phyloP scores from a whole-genome alignment of 2,113 vertebrate species.

The Forbesichthys agassizii region DNA sequence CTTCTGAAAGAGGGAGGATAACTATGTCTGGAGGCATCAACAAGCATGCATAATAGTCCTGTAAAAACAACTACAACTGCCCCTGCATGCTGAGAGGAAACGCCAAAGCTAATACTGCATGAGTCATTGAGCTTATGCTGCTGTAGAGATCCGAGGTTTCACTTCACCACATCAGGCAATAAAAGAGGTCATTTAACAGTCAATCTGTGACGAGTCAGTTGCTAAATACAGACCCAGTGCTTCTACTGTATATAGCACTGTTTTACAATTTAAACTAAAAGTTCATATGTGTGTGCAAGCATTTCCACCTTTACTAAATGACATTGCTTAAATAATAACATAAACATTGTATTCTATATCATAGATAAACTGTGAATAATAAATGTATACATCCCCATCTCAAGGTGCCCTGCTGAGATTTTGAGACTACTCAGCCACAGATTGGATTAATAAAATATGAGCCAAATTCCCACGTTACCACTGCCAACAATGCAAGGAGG shows the following conservation, averaged over 20 bases:
- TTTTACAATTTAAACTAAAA: constrained; percentile 8
- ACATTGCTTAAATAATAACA: too few species aligned
- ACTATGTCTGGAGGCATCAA: constrained; percentile 65
- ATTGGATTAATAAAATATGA: constrained; percentile 68
- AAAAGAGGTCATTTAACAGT: constrained; percentile 58
- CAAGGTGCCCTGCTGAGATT: constrained; percentile 57
- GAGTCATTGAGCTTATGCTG: constrained; percentile 59
- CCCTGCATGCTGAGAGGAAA: constrained; percentile 53
- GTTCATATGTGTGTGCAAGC: constrained; percentile 19
- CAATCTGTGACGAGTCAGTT: constrained; percentile 41
- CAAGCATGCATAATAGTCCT: constrained; percentile 65
- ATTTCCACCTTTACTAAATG: too few species aligned
- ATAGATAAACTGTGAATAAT: constrained; percentile 56
- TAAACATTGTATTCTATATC: neutral
- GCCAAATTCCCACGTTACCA: constrained; percentile 56
- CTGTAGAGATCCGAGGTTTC: constrained; percentile 50
- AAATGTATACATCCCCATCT: constrained; percentile 56
- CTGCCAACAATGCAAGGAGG: constrained; percentile 53
- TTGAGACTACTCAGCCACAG: constrained; percentile 52
- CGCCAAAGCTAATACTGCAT: constrained; percentile 50
- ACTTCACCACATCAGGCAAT: constrained; percentile 48
- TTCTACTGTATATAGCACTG: neutral
- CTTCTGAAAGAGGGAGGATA: constrained; percentile 26
- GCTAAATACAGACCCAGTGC: constrained; percentile 9
- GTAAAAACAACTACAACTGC: constrained; percentile 59